phyloP scores from a whole-genome alignment of 2,113 vertebrate species.

The Dromaius novaehollandiae region DNA sequence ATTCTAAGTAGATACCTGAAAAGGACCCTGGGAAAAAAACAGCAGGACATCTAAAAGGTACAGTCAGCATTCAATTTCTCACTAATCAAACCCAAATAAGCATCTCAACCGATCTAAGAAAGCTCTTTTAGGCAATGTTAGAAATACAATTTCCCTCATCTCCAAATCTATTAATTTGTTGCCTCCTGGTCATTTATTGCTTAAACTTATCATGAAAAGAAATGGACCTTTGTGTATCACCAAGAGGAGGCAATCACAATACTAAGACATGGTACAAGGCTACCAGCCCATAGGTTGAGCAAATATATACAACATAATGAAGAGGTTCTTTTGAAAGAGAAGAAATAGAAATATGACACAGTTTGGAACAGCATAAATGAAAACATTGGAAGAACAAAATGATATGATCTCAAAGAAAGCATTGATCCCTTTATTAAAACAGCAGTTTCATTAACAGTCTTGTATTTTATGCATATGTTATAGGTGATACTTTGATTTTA shows the following conservation, averaged over 20 bases:
- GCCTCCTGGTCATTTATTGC: background rate
- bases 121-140: background rate
- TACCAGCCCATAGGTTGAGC: background rate
- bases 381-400: background rate
- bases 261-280: background rate
- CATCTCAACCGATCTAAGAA: background rate
- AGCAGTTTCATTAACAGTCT: background rate
- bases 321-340: background rate
- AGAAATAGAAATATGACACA: background rate
- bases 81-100: background rate
- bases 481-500: background rate
- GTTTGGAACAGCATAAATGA: background rate
- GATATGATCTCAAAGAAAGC: background rate
- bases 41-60: background rate
- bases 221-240: background rate
- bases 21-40: background rate
- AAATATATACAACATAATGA: background rate
- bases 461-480: background rate
- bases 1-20: background rate
- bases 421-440: background rate
- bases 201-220: background rate
- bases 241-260: background rate
- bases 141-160: background rate
- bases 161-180: background rate
- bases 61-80: background rate